Percentiles rank a stretch among this genome's conserved stretches.
Conservation (phyloP, 2,888 invertebrate species). For the Apodemia hepburni region DNA sequence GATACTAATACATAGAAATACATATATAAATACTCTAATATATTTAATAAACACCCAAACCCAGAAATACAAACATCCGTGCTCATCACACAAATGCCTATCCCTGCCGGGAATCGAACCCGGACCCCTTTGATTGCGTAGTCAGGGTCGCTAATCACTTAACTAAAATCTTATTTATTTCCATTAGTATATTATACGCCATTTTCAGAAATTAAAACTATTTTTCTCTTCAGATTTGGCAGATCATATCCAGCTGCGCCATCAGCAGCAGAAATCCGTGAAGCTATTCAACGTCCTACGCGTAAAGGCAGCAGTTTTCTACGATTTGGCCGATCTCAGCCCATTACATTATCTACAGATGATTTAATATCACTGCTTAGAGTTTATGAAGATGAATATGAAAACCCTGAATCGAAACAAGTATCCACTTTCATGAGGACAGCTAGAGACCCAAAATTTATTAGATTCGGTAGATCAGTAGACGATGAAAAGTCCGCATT, state of each 20-base stretch:
- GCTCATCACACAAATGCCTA: too few species aligned
- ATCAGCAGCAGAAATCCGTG: slow-evolving; percentile 62
- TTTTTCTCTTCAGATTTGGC: slow-evolving; percentile 51
- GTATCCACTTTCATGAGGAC: slow-evolving; percentile 60
- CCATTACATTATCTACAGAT: slow-evolving; percentile 54
- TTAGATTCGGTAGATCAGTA: slow-evolving; percentile 66
- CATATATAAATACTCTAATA: too few species aligned
- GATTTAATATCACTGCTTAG: slow-evolving; percentile 59
- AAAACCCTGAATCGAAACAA: slow-evolving; percentile 48
- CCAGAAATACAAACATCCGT: too few species aligned
- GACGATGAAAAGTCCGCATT: slow-evolving; percentile 49
- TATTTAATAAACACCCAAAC: too few species aligned
- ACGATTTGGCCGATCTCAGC: slow-evolving; percentile 65
- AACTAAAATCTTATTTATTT: not conserved
- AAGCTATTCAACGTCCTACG: slow-evolving; percentile 50
- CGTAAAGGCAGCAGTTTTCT: slow-evolving; percentile 64
- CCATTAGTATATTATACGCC: not conserved
- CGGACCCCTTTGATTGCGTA: too few species aligned
- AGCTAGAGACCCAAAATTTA: slow-evolving; percentile 68
- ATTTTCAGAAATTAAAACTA: not conserved
- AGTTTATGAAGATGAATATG: slow-evolving; percentile 62
- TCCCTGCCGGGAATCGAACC: too few species aligned
- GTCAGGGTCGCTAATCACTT: too few species aligned
- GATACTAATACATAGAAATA: too few species aligned
- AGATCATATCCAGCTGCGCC: slow-evolving; percentile 64